A percentile compares a stretch with the other conserved stretches of the same genome.
phyloP scores from a whole-genome alignment of 1,140 invertebrate genomes.

The Rhyzopertha dominica region DNA sequence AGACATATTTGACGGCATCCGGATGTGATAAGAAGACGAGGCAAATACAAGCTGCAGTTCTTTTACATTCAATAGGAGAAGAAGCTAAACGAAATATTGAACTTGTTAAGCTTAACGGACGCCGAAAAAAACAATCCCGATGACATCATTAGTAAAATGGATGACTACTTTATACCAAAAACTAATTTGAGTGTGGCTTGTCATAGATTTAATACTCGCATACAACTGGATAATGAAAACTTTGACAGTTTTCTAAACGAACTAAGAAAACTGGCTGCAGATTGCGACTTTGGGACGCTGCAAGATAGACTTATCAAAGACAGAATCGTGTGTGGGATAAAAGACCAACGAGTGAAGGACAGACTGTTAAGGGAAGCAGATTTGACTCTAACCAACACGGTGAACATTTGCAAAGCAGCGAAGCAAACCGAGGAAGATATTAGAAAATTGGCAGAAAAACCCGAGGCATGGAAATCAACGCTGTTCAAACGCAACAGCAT shows the following conservation, averaged over 20 bases:
- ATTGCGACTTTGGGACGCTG: conserved; percentile 24
- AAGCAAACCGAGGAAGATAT: conserved; percentile 23
- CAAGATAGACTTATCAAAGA: conserved; percentile 32
- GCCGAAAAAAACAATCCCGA: too few relatives aligned
- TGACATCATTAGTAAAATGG: neutral
- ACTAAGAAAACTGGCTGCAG: conserved; percentile 23
- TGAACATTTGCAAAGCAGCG: conserved; percentile 22
- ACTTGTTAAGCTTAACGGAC: too few relatives aligned
- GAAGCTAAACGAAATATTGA: too few relatives aligned
- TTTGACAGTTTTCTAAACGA: conserved; percentile 28
- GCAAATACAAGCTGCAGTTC: too few relatives aligned
- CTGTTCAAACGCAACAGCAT: neutral
- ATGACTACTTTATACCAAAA: conserved; percentile 6
- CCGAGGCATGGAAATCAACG: conserved; percentile 2
- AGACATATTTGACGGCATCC: too few relatives aligned
- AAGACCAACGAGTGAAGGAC: conserved; percentile 27
- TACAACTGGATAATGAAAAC: neutral
- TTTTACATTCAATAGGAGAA: too few relatives aligned
- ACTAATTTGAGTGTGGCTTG: conserved; percentile 4
- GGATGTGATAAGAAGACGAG: too few relatives aligned
- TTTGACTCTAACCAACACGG: conserved; percentile 27
- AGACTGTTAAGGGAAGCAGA: conserved; percentile 26
- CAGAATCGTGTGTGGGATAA: conserved; percentile 32
- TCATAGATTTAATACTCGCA: conserved; percentile 5
- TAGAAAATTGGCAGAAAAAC: conserved; percentile 9